Evolutionary conservation across 2,113 vertebrate species (phyloP), one percentile per base, ranked within the genome.

Genomic region (Sitta europaea): DNA sequence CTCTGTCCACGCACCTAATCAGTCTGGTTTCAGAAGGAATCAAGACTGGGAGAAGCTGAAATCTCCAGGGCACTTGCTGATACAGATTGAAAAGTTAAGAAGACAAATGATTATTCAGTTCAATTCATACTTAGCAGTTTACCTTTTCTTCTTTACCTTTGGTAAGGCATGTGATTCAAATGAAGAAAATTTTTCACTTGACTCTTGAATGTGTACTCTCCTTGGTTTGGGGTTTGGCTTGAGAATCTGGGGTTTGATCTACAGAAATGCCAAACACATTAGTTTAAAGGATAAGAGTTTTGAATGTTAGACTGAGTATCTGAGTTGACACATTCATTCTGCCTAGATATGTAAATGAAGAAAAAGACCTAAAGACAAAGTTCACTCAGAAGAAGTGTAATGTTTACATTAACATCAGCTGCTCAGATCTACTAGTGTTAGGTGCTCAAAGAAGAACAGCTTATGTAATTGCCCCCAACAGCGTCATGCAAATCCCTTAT

Each of bases 301-400:
- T 45, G 27, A 67, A 80, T 24, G 54, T 36, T 21, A 65, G 47
- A 42, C 16, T 33, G 45, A 87, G 38, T 50, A 48, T 40, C n/a
- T 4, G 4, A 59, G 65, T 20, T 59, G 50, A 79, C 17, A 43
- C 21, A 13, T 35, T 38, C 25, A 48, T 90, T 87, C 85, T 92
- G 71, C 58, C 87, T 76, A 25, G 6, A 48, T 71, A 86, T 33
- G 76, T 54, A 83, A 86, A 88, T 19, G 35, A 67, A 75, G 57
- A 66, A 36, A 92, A 88, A 90, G 82, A 63, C 45, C 65, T 83
- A 51, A 79, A 71, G 70, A 55, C 88, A 92, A 96, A 96, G 94
- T 83, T 90, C 78, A 73, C 53, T 63, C 27, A 74, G 59, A 81
- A 90, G 22, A 83, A 73, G 47, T 38, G 66, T 38, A 47, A 62